Percentiles rank a stretch among this genome's conserved stretches.
Evolutionary conservation across 2,113 vertebrate genomes (phyloP).

Genomic region (Apodemus speciosus): DNA sequence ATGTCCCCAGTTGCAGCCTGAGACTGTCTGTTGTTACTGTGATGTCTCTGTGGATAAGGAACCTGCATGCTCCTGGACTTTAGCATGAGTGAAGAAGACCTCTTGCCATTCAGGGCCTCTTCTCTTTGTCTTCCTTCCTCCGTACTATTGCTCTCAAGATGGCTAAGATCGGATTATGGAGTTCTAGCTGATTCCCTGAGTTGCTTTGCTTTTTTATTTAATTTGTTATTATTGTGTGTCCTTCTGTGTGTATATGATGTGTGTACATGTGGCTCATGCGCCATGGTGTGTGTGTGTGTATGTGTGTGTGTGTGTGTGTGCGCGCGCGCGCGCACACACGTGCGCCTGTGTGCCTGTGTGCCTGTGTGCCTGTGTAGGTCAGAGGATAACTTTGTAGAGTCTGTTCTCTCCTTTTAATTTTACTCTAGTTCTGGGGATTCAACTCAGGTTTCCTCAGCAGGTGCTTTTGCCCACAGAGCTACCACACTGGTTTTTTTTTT

Average conservation of each 20-base stretch:
- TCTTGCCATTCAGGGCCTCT: neutral
- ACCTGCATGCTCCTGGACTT: neutral
- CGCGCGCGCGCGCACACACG: no score
- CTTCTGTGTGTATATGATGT: neutral
- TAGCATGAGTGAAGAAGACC: neutral
- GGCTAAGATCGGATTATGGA: neutral
- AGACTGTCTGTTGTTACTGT: neutral
- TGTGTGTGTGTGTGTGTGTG: neutral
- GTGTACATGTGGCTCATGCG: neutral
- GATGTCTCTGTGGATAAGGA: neutral
- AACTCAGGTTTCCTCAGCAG: neutral
- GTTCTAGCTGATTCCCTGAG: neutral
- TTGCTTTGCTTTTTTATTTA: neutral
- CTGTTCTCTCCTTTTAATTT: neutral
- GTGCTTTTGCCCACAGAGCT: neutral
- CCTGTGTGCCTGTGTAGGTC: no score
- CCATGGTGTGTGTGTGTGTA: neutral
- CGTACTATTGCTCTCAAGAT: neutral
- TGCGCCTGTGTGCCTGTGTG: no score
- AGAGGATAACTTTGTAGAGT: neutral
- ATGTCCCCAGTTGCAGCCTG: neutral
- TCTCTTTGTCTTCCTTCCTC: neutral
- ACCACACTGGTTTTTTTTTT: neutral
- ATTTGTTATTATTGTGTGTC: neutral
- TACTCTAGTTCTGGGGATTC: neutral